These are phyloP conservation scores for Piezodorus guildinii DNA, from an alignment of 1,140 invertebrate genomes.

Conservation along the genomic window DNA sequence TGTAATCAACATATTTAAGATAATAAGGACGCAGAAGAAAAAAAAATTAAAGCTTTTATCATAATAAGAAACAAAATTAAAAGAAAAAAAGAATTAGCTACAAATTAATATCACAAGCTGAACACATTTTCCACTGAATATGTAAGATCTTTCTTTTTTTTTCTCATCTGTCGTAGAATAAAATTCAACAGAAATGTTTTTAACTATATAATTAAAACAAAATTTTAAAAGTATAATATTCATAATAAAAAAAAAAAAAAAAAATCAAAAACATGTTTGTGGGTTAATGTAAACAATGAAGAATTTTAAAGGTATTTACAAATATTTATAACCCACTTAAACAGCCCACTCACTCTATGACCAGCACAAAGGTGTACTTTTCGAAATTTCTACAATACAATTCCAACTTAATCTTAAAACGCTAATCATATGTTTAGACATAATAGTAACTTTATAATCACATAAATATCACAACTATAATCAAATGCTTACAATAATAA, in stretches of 20 bases:
- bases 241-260: not conserved
- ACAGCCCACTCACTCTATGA: not conserved
- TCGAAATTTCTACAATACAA: not conserved
- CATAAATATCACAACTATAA: slow-evolving; percentile 20
- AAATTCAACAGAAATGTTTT: not conserved
- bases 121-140: slow-evolving; percentile 11
- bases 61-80: too few relatives aligned
- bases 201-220: not conserved
- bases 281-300: not conserved
- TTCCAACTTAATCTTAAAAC: not conserved
- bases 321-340: slow-evolving; percentile 5
- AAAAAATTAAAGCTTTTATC: too few relatives aligned
- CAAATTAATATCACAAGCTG: slow-evolving; percentile 18
- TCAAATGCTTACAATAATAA: slow-evolving; percentile 16
- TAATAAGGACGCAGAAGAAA: too few relatives aligned
- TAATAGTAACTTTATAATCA: slow-evolving; percentile 20
- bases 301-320: slow-evolving; percentile 2
- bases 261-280: not conserved
- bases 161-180: not conserved
- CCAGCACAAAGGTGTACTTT: slow-evolving; percentile 1
- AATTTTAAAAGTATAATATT: not conserved
- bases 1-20: too few relatives aligned
- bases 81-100: not conserved
- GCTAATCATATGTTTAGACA: not conserved
- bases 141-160: not conserved